A percentile compares a stretch with the other conserved stretches of the same genome.
phyloP scores from a whole-genome alignment of 2,888 invertebrate genomes.

The Trisateles emortualis region DNA sequence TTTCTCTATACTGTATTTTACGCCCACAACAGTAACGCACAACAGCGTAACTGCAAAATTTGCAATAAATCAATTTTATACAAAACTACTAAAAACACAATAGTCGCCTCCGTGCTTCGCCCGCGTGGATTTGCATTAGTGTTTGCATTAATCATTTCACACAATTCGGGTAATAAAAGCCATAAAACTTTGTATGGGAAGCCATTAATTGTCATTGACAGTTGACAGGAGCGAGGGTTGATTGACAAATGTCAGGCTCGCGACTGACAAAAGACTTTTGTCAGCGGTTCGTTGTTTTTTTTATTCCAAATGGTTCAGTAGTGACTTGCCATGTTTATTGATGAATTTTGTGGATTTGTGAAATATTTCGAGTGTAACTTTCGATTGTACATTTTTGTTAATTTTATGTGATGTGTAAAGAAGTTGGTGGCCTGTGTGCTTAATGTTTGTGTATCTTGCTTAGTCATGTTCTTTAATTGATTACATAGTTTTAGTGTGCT shows the following conservation, averaged over 20 bases:
- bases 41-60: constrained; percentile 63
- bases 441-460: background rate
- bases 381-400: constrained; percentile 18
- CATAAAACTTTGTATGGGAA: constrained; percentile 82
- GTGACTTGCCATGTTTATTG: constrained; percentile 51
- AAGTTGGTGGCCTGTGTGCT: background rate
- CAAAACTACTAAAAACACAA: constrained; percentile 74
- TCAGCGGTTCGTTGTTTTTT: constrained; percentile 47
- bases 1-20: constrained; percentile 4
- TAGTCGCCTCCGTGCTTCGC: constrained; percentile 68
- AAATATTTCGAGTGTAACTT: constrained; percentile 25
- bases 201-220: constrained; percentile 86
- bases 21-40: constrained; percentile 63
- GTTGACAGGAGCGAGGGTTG: constrained; percentile 78
- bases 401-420: constrained; percentile 1
- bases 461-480: constrained; percentile 8
- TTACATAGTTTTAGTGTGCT: no score
- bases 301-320: constrained; percentile 45
- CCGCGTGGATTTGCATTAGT: constrained; percentile 84
- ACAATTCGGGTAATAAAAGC: constrained; percentile 81
- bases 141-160: constrained; percentile 84
- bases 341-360: constrained; percentile 20
- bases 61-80: constrained; percentile 81
- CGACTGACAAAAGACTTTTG: constrained; percentile 56
- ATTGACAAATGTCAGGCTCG: constrained; percentile 84